Evolutionary conservation across 2,888 invertebrate genomes (phyloP).

Genomic region (Neoscelio sp.): DNA sequence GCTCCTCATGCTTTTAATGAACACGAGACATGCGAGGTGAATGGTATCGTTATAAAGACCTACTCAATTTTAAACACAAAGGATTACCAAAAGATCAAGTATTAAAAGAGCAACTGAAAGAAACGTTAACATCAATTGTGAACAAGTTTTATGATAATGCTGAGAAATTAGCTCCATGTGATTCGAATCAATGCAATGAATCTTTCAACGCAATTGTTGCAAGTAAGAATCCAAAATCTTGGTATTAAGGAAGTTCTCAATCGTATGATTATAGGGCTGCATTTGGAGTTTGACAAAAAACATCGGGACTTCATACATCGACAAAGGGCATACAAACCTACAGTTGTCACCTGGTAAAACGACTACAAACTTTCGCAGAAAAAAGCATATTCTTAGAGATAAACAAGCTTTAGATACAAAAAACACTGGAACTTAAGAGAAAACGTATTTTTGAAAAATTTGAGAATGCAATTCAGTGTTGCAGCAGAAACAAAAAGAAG

Average conservation of each 20-base stretch:
- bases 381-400: too few species aligned
- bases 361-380: conserved; percentile 34
- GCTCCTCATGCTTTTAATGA: too few species aligned
- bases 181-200: conserved; percentile 63
- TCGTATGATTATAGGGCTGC: conserved; percentile 50
- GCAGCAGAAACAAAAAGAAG: too few species aligned
- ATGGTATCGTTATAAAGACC: neutral
- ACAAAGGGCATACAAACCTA: conserved; percentile 23
- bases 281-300: conserved; percentile 52
- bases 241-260: conserved; percentile 55
- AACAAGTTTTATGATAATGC: conserved; percentile 28
- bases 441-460: too few species aligned
- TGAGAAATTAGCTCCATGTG: conserved; percentile 48
- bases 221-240: conserved; percentile 54
- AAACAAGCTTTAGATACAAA: too few species aligned
- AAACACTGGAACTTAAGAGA: too few species aligned
- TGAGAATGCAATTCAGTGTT: too few species aligned
- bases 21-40: too few species aligned
- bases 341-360: conserved; percentile 32
- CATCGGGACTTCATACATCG: conserved; percentile 28
- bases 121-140: conserved; percentile 38
- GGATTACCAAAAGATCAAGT: conserved; percentile 30
- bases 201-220: conserved; percentile 46
- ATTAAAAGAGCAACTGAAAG: conserved; percentile 27
- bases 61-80: conserved; percentile 1